phyloP scores from a whole-genome alignment of 2,797 vertebrate species.

The Paratrypauchen microcephalus region DNA sequence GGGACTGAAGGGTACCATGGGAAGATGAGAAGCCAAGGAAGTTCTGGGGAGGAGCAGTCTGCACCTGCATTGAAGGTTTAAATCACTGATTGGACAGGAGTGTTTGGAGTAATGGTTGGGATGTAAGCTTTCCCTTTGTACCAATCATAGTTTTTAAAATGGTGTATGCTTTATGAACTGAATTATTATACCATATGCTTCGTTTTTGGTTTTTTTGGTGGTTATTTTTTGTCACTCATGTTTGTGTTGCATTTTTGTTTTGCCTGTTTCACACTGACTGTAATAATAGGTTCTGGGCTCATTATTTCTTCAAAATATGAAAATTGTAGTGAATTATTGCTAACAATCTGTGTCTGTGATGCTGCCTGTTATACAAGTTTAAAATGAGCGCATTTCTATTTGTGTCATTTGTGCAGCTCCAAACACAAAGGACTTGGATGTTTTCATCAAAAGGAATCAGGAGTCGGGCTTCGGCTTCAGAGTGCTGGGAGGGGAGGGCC shows the following conservation, averaged over 20 bases:
- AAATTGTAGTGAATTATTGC: neutral
- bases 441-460: conserved; percentile 94
- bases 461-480: conserved; percentile 98
- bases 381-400: neutral
- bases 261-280: neutral
- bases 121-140: no score
- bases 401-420: conserved; percentile 75
- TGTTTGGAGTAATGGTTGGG: no score
- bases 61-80: no score
- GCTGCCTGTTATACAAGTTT: neutral
- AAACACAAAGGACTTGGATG: conserved; percentile 94
- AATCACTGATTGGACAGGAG: no score
- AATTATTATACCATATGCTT: neutral
- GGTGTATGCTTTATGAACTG: neutral
- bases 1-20: no score
- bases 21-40: no score
- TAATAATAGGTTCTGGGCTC: neutral
- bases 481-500: conserved; percentile 96
- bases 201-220: neutral
- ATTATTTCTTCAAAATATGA: neutral
- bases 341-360: neutral
- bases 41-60: no score
- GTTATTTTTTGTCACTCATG: neutral
- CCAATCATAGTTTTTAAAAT: no score
- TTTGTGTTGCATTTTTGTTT: neutral